Base-by-base conservation (phyloP, 2,888 invertebrate genomes). In the Drosophila parthenogenetica region DNA sequence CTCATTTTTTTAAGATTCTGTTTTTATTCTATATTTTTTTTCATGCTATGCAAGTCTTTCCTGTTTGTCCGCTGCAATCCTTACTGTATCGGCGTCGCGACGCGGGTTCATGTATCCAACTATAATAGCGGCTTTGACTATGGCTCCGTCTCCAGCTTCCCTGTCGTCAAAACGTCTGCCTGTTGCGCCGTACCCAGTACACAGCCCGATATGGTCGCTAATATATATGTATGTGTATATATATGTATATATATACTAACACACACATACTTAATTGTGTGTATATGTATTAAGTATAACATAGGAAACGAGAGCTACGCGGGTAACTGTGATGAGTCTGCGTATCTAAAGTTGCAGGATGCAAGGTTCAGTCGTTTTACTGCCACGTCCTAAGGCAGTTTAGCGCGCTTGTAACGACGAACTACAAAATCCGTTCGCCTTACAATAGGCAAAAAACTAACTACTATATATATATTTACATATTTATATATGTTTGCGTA, bases 321-420 rank as follows among this genome's bases (percentile, higher is more conserved):
- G 60, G 57, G 19, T 49, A 62, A 69, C 64, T 53, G 77, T 74
- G 68, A 75, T 70, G 90, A 89, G 77, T 82, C 76, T 84, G 84
- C 77, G 80, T 75, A 77, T 89, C 80, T 78, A 86, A 81, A 72
- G 77, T 72, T 84, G 79, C 79, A 90, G 77, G 70, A 77, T 84
- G 77, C 82, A 81, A 78, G 82, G 75, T 81, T 92, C 91, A 92
- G 92, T 92, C 91, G 90, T 90, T 86, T 90, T 88, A 90, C 91
- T 91, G 91, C 91, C 91, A 91, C 90, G 91, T 89, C 88, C 91
- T 85, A 89, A 91, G 90, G 89, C 91, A 91, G 92, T 92, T 91
- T 90, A 87, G 90, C 82, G 86, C 82, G 90, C 85, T 84, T 37
- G 46, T 62, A 53, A 64, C 64, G 42, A 55, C 61, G 46, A 54